Base-by-base conservation (phyloP, 2,113 vertebrate species). In the Epinephelus lanceolatus region DNA sequence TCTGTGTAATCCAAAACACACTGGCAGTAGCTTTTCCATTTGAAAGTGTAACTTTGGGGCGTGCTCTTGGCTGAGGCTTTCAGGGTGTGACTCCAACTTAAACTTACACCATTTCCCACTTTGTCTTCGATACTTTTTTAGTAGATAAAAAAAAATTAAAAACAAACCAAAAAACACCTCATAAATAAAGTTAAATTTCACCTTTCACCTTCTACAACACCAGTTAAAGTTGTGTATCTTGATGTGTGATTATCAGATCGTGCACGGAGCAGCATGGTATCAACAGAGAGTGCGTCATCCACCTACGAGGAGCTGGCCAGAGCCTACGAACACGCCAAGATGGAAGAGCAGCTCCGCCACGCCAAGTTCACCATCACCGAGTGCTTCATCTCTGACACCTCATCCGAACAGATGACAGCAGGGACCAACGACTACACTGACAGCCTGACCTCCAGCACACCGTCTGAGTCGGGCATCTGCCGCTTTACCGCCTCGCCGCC, bases 301-400 rank as follows among this genome's bases (percentile, higher is more conserved):
- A 99, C 98, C 0, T 99, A 99, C 0, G 98, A 99, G 95, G 98
- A 99, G 88, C 95, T 99, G 94, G 98, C 98, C 1, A 95, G 98
- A 80, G 98, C 98, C 17, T 99, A 99, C 1, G 98, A 99, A 84
- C 98, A 99, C 0, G 98, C 98, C 91, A 99, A 99, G 95, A 98
- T 99, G 98, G 98, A 99, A 89, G 98, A 99, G 85, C 98, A 99
- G 94, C 96, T 99, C 87, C 95, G 98, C 65, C 98, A 99, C 1
- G 98, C 98, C 93, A 99, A 99, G 96, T 99, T 99, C 96, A 99
- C 98, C 94, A 99, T 99, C 95, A 99, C 98, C 0, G 98, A 99
- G 88, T 99, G 98, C 96, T 99, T 99, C 96, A 99, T 99, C 87
- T 99, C 98, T 1, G 98, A 99, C 95, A 99, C 98, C 0, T 99